Conservation (phyloP, 1,140 invertebrate genomes). For the Papilio aristodemus region DNA sequence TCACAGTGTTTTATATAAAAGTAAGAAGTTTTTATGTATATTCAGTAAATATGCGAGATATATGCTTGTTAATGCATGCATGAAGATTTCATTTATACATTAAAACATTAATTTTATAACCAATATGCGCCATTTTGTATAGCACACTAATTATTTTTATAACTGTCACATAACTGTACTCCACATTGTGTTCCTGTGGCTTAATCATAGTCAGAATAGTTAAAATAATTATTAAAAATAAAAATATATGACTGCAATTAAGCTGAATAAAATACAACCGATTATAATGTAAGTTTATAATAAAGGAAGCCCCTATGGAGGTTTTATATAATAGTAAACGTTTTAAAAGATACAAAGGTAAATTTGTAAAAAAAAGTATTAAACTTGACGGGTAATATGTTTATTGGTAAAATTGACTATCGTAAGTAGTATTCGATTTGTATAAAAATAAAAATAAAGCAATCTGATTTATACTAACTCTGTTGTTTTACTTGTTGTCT, state of each 20-base stretch:
- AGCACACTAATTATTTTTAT: constrained; percentile 41
- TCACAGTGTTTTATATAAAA: no score
- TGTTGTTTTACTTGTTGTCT: constrained; percentile 46
- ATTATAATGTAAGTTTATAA: constrained; percentile 77
- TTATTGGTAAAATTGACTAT: constrained; percentile 78
- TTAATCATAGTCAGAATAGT: constrained; percentile 66
- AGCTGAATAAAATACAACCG: constrained; percentile 63
- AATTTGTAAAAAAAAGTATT: constrained; percentile 76
- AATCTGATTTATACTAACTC: constrained; percentile 79
- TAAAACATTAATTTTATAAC: constrained; percentile 6
- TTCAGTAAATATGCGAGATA: constrained; percentile 13
- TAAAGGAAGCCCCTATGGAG: constrained; percentile 78
- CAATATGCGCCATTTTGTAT: constrained; percentile 35
- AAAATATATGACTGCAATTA: constrained; percentile 71
- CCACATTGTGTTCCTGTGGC: constrained; percentile 73
- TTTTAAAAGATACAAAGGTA: constrained; percentile 74
- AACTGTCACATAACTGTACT: constrained; percentile 44
- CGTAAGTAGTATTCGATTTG: constrained; percentile 80
- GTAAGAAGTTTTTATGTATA: neutral
- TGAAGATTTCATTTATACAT: neutral
- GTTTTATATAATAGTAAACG: constrained; percentile 79
- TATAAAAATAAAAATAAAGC: constrained; percentile 81
- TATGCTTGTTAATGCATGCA: constrained; percentile 10
- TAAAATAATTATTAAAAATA: constrained; percentile 64
- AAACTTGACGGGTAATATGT: constrained; percentile 76